Conservation (phyloP, 2,888 invertebrate species). For the Andrena marginata region DNA sequence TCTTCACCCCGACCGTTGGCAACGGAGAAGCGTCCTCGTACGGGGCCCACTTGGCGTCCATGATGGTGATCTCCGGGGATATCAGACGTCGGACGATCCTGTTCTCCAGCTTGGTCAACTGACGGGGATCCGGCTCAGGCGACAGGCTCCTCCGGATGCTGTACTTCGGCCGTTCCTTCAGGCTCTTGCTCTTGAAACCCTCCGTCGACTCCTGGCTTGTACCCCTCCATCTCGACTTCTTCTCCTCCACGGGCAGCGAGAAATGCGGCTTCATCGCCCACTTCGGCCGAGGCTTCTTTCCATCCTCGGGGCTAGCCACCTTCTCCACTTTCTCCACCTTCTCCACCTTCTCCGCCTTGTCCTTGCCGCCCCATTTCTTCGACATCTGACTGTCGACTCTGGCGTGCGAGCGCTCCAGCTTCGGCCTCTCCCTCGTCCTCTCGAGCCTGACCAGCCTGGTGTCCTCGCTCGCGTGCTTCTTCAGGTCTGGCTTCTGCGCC, state of each 20-base stretch:
- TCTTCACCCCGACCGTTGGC: constrained; percentile 80
- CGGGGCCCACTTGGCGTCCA: constrained; percentile 81
- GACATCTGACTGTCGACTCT: constrained; percentile 65
- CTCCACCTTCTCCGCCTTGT: constrained; percentile 69
- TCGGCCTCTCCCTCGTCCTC: constrained; percentile 63
- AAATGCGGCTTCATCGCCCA: constrained; percentile 83
- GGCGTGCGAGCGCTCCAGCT: constrained; percentile 62
- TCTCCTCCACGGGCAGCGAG: constrained; percentile 80
- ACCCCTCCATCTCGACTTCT: constrained; percentile 74
- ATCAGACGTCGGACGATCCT: constrained; percentile 80
- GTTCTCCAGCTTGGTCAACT: constrained; percentile 76
- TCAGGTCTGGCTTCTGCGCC: constrained; percentile 75
- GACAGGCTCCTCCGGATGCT: constrained; percentile 82
- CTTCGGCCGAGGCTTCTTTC: constrained; percentile 74
- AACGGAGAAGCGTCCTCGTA: constrained; percentile 82
- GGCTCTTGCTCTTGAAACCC: constrained; percentile 79
- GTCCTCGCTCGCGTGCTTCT: constrained; percentile 77
- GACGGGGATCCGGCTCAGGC: constrained; percentile 82
- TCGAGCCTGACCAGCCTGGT: constrained; percentile 59
- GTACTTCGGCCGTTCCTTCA: constrained; percentile 82
- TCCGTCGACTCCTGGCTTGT: constrained; percentile 72
- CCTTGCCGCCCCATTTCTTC: constrained; percentile 76
- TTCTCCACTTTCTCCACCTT: constrained; percentile 70
- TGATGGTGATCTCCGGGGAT: constrained; percentile 81
- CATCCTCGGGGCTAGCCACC: constrained; percentile 73